phyloP scores from a whole-genome alignment of 2,888 invertebrate species.

The Pollenia amentaria region DNA sequence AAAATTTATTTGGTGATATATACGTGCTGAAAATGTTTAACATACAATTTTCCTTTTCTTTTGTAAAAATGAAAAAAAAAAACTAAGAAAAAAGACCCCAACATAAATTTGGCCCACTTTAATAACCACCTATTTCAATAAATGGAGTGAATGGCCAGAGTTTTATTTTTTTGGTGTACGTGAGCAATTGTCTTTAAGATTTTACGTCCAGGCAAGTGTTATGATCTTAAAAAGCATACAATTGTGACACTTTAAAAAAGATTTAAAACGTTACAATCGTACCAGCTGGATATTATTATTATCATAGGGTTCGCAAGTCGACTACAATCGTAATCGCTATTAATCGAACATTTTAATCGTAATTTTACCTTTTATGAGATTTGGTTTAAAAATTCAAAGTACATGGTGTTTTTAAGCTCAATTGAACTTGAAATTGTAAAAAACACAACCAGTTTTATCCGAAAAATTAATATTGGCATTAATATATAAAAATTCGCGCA shows the following conservation, averaged over 20 bases:
- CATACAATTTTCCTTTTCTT: neutral
- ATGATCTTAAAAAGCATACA: slow-evolving; percentile 58
- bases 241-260: slow-evolving; percentile 61
- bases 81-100: neutral
- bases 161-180: slow-evolving; percentile 15
- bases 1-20: slow-evolving; percentile 67
- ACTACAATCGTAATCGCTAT: too few relatives aligned
- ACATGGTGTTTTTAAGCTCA: too few relatives aligned
- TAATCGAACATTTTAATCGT: too few relatives aligned
- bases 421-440: too few relatives aligned
- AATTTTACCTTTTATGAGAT: too few relatives aligned
- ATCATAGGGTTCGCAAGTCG: neutral
- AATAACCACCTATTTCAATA: slow-evolving; percentile 50
- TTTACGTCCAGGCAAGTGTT: slow-evolving; percentile 52
- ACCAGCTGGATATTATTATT: slow-evolving; percentile 47
- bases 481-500: too few relatives aligned
- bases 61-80: slow-evolving; percentile 3
- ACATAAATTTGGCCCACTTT: slow-evolving; percentile 54
- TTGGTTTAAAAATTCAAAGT: too few relatives aligned
- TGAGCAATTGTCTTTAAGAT: slow-evolving; percentile 38
- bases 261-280: slow-evolving; percentile 28
- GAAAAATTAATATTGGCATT: too few relatives aligned
- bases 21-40: slow-evolving; percentile 15
- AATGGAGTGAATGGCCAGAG: slow-evolving; percentile 65
- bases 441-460: too few relatives aligned